Percentiles rank a stretch among this genome's conserved stretches.
These are phyloP conservation scores for Torymus tubicola DNA, from an alignment of 2,888 invertebrate species.

Conservation along the genomic window DNA sequence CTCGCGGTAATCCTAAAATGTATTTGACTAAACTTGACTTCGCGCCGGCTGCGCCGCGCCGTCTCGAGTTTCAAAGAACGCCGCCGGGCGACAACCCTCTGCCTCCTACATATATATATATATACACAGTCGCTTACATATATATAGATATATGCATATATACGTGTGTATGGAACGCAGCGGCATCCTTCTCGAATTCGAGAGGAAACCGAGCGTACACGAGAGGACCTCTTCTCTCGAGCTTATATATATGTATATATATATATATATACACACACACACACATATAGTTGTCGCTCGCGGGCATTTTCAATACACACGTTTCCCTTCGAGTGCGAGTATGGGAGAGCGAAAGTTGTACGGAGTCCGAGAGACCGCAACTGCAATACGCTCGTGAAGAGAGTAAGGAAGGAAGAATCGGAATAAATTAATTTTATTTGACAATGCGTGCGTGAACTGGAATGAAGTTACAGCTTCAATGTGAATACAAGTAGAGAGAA, in stretches of 20 bases:
- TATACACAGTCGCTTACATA: too few relatives aligned
- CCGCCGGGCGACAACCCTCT: background rate
- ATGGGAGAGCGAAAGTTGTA: too few relatives aligned
- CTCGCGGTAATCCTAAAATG: slow-evolving; percentile 42
- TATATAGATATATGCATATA: too few relatives aligned
- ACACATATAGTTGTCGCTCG: slow-evolving; percentile 5
- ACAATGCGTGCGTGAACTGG: background rate
- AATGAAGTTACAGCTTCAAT: background rate
- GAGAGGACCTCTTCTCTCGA: background rate
- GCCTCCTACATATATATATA: too few relatives aligned
- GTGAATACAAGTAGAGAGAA: background rate
- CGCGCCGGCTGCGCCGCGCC: background rate
- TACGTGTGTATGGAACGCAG: too few relatives aligned
- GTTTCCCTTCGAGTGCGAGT: too few relatives aligned
- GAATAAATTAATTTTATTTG: slow-evolving; percentile 25
- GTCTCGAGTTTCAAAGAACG: slow-evolving; percentile 12
- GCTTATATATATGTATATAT: too few relatives aligned
- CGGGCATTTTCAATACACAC: slow-evolving; percentile 25
- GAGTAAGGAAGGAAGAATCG: background rate
- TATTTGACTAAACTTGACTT: slow-evolving; percentile 51
- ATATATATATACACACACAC: too few relatives aligned
- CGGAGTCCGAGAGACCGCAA: background rate
- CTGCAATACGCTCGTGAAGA: background rate
- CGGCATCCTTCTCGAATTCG: background rate
- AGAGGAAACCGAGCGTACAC: background rate